Base-by-base conservation (phyloP, 1,140 invertebrate species). In the Nymphalis io region DNA sequence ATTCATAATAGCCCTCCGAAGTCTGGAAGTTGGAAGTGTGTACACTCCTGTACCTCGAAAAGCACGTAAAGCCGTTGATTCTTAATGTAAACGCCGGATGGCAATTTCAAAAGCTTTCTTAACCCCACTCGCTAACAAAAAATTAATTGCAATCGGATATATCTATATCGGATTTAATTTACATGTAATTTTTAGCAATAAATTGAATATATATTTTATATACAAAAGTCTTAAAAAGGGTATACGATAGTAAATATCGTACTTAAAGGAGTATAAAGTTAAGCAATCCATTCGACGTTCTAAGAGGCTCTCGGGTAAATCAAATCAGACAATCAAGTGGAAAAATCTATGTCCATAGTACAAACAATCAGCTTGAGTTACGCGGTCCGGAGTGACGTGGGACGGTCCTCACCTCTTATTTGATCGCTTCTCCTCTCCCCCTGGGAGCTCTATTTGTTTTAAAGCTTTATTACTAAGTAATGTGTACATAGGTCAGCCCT, bases 381-480 rank as follows among this genome's bases (percentile, higher is more conserved):
- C 87, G 72, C 72, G 75, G 73, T 70, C 74, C 48, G 61, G 73
- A 80, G 74, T 88, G 85, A 89, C 83, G 88, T 78, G 76, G 84
- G 87, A 82, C 74, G 70, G 66, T 81, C 82, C 75, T 84, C 80
- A 76, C 80, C 79, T 83, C 74, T 75, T 87, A 87, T 88, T 88
- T 89, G 87, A 88, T 83, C 80, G 79, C 76, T 80, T 79, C 79
- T 86, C 78, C 70, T 69, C 75, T 79, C 73, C 76, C 79, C 53
- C 74, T 65, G 84, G 81, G 85, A 83, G 12, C 68, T 59, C 75
- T 91, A 88, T 91, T 91, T 91, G 87, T 91, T 91, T 89, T 91
- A 91, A 89, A 89, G 86, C 89, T 89, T 90, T 88, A 89, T 90
- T 87, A 86, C 88, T 91, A 89, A 91, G 87, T 91, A 91, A 91